phyloP scores from a whole-genome alignment of 1,140 invertebrate species.

The Trachymyrmex septentrionalis region DNA sequence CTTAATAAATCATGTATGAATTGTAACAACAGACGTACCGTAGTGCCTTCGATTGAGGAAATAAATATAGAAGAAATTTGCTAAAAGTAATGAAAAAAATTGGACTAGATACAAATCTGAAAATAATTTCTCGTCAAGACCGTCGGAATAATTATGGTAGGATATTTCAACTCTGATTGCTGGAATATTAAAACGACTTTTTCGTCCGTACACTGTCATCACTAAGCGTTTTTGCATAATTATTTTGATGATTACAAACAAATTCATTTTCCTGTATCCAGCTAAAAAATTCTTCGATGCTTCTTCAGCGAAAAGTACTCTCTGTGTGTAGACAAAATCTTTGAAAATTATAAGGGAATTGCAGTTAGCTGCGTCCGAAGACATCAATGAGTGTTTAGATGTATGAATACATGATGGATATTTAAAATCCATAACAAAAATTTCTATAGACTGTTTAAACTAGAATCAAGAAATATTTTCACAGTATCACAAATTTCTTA shows the following conservation, averaged over 20 bases:
- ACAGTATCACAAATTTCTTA: not conserved
- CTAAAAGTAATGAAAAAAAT: too few species aligned
- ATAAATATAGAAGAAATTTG: not conserved
- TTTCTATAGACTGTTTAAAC: not conserved
- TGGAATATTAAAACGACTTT: too few species aligned
- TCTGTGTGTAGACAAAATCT: constrained; percentile 5
- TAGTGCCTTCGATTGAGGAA: not conserved
- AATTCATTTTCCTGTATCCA: too few species aligned
- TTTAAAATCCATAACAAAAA: not conserved
- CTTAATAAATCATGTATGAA: not conserved
- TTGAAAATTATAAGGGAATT: not conserved
- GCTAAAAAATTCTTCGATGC: too few species aligned
- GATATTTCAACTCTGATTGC: too few species aligned
- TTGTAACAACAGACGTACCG: not conserved
- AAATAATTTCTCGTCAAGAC: too few species aligned
- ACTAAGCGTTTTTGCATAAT: too few species aligned
- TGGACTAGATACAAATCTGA: too few species aligned
- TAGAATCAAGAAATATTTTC: constrained; percentile 4
- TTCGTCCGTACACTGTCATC: too few species aligned
- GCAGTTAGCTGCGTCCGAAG: not conserved
- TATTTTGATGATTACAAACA: too few species aligned
- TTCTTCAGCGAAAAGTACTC: too few species aligned
- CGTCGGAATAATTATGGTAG: too few species aligned
- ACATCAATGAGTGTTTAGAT: not conserved
- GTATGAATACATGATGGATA: not conserved